Conservation (phyloP, 1,140 invertebrate genomes). For the Theocolax elegans region DNA sequence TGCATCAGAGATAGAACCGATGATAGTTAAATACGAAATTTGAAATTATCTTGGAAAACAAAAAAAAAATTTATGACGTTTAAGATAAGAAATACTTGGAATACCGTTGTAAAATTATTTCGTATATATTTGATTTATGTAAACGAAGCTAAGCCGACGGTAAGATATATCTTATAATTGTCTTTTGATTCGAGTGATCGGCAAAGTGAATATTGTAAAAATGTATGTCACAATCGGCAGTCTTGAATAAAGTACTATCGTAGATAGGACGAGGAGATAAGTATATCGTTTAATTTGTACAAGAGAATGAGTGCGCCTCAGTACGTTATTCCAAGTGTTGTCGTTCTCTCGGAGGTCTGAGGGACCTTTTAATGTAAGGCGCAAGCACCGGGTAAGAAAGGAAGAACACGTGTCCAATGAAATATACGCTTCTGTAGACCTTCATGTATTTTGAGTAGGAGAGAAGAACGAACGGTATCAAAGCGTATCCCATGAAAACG, state of each 20-base stretch:
- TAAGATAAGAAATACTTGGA: background rate
- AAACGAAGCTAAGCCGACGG: too few relatives aligned
- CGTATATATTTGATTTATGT: too few relatives aligned
- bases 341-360: background rate
- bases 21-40: too few relatives aligned
- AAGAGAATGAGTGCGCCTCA: too few relatives aligned
- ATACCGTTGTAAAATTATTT: too few relatives aligned
- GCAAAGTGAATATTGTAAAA: too few relatives aligned
- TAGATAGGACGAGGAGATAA: background rate
- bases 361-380: constrained; percentile 56
- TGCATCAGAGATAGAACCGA: too few relatives aligned
- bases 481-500: constrained; percentile 86
- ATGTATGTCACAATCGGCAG: too few relatives aligned
- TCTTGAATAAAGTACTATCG: constrained; percentile 18
- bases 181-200: too few relatives aligned
- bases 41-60: too few relatives aligned
- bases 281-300: constrained; percentile 20
- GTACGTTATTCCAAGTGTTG: too few relatives aligned
- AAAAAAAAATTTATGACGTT: background rate
- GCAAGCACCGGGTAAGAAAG: constrained; percentile 70
- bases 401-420: constrained; percentile 74
- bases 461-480: constrained; percentile 83
- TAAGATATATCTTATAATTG: too few relatives aligned
- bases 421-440: constrained; percentile 73
- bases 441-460: constrained; percentile 74